A percentile compares a stretch with the other conserved stretches of the same genome.
Evolutionary conservation across 2,888 invertebrate genomes (phyloP).

Genomic region (Agrilus biguttatus): DNA sequence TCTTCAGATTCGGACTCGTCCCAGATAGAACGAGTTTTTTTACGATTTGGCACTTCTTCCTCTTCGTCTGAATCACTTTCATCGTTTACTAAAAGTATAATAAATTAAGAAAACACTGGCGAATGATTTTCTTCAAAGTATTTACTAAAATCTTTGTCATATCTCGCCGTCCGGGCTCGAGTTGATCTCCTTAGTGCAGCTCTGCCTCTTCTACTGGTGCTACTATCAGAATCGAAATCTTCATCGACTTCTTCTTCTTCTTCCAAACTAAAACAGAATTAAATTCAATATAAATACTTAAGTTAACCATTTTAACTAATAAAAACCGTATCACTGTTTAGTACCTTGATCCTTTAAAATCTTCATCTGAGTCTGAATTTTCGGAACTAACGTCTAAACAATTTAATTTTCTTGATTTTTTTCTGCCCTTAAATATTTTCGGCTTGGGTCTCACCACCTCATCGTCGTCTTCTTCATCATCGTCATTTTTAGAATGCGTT

Average conservation of each 20-base stretch:
- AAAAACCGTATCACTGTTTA: constrained; percentile 10
- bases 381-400: constrained; percentile 69
- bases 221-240: constrained; percentile 35
- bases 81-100: constrained; percentile 19
- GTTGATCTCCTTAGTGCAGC: constrained; percentile 40
- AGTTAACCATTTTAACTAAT: constrained; percentile 7
- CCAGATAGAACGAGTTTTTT: constrained; percentile 44
- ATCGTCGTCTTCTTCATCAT: constrained; percentile 26
- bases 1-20: constrained; percentile 43
- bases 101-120: not conserved
- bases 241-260: constrained; percentile 44
- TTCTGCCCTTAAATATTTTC: constrained; percentile 26
- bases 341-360: constrained; percentile 74
- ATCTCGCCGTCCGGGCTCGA: constrained; percentile 35
- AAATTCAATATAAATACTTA: not conserved
- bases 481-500: constrained; percentile 9
- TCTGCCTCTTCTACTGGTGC: constrained; percentile 32
- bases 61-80: constrained; percentile 11
- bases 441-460: constrained; percentile 21
- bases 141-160: constrained; percentile 42
- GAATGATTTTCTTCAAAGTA: constrained; percentile 8
- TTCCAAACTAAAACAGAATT: constrained; percentile 27
- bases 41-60: constrained; percentile 40
- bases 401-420: constrained; percentile 64
- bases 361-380: constrained; percentile 74